Evolutionary conservation across 2,113 vertebrate species (phyloP).

Genomic region (Muntiacus muntjak): DNA sequence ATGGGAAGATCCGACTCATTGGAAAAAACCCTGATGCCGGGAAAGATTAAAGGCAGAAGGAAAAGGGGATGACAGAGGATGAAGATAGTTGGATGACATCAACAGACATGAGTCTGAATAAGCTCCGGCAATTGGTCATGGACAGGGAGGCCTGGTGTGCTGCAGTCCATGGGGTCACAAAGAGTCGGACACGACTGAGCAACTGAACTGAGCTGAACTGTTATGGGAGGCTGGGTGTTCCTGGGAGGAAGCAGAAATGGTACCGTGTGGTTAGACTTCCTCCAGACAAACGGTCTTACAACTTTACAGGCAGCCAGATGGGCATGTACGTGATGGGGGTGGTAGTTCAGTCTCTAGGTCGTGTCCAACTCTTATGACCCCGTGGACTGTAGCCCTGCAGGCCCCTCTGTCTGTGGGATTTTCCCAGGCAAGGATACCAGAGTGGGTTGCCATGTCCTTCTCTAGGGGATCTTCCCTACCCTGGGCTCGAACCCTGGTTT

Average conservation of each 20-base stretch:
- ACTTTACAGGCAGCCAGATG: constrained; percentile 4
- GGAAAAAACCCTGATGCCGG: background rate
- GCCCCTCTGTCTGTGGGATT: background rate
- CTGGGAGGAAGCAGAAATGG: background rate
- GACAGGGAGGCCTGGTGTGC: background rate
- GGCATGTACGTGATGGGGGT: background rate
- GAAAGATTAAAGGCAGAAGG: background rate
- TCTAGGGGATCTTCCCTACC: background rate
- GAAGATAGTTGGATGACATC: background rate
- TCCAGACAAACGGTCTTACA: background rate
- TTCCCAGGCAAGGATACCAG: background rate
- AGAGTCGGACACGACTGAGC: background rate
- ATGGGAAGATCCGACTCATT: background rate
- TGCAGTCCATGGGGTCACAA: background rate
- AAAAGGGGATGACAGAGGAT: background rate
- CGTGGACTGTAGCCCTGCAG: background rate
- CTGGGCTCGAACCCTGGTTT: background rate
- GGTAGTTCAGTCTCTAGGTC: background rate
- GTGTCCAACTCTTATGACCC: background rate
- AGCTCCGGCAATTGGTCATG: background rate
- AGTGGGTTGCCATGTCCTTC: background rate
- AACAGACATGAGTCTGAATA: background rate
- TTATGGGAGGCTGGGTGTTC: background rate
- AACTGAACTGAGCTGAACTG: background rate
- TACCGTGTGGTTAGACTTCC: constrained; percentile 8